phyloP scores from a whole-genome alignment of 23 tunicate species.

The Clavelina lepadiformis region DNA sequence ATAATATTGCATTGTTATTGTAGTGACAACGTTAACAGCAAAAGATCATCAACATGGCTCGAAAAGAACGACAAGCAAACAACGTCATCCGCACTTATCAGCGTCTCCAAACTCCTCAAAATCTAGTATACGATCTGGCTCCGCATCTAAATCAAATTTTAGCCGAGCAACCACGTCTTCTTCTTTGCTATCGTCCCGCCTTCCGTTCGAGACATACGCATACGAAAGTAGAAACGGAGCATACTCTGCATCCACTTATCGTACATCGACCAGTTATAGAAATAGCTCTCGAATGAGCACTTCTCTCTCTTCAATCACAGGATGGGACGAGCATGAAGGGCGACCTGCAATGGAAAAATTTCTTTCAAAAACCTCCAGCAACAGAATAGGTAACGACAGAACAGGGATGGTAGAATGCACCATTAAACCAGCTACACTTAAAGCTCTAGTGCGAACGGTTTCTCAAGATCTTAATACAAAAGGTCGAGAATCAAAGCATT shows the following conservation, averaged over 20 bases:
- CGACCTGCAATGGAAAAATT: slow-evolving; percentile 29
- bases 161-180: slow-evolving; percentile 1
- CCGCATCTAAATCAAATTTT: too few relatives aligned
- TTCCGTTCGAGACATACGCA: neutral
- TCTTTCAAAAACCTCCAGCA: neutral
- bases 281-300: slow-evolving; percentile 4
- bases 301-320: slow-evolving; percentile 6
- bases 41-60: neutral
- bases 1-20: neutral
- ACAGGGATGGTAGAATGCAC: slow-evolving; percentile 24
- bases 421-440: slow-evolving; percentile 15
- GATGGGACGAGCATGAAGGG: slow-evolving; percentile 60
- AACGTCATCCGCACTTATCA: too few relatives aligned
- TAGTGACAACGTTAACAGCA: neutral
- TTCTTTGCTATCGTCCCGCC: neutral
- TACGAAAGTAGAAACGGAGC: neutral
- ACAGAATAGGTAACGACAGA: too few relatives aligned
- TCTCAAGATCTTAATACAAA: slow-evolving; percentile 13
- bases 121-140: too few relatives aligned
- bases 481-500: slow-evolving; percentile 11
- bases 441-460: slow-evolving; percentile 16
- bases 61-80: too few relatives aligned
- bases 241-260: slow-evolving; percentile 3
- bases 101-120: too few relatives aligned
- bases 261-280: slow-evolving; percentile 5